Evolutionary conservation across 2,797 vertebrate genomes (phyloP), one percentile per base, ranked within the genome.

Genomic region (Coracias cyanogaster): DNA sequence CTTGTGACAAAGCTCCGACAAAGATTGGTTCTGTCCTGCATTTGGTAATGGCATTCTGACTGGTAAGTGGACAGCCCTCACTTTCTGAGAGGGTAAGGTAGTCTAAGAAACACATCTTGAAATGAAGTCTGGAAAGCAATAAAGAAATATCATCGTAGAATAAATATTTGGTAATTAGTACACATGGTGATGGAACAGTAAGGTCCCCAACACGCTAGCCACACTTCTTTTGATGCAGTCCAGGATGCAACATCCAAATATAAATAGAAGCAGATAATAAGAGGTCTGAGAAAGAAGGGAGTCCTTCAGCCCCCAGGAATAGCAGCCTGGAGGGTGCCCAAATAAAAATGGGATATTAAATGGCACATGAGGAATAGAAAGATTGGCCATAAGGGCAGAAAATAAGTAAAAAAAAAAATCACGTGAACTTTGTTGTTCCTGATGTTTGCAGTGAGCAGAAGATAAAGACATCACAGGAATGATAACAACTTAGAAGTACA

Each of bases 401-500:
- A 39, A 45, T 19, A n/a, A n/a, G 6, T 41, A 25, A 19, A 31
- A 37, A 19, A 31, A 37, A 19, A 10, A 11, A 41, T 26, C 54
- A 22, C 1, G 3, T 69, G 15, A 73, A 35, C 20, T 52, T 49
- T 3, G 1, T 3, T 61, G 29, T 49, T 82, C 28, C 28, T 74
- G 28, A 12, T 37, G 18, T 51, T 80, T 66, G 25, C 19, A 29
- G 57, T 10, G 41, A 35, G 33, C 3, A 28, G 33, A 65, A 21
- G 15, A 11, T 24, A 25, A 55, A 78, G 83, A 6, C 22, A 0
- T 4, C 6, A 15, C 6, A 60, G n/a, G 37, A 71, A 48, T 21
- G 4, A 25, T 0, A 39, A 3, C 78, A 89, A 16, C 6, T 2
- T 4, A 7, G 11, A n/a, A 45, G 24, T 6, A 43, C 22, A n/a